A percentile compares a stretch with the other conserved stretches of the same genome.
phyloP scores from a whole-genome alignment of 2,888 invertebrate species.

The Chrysolina americana region DNA sequence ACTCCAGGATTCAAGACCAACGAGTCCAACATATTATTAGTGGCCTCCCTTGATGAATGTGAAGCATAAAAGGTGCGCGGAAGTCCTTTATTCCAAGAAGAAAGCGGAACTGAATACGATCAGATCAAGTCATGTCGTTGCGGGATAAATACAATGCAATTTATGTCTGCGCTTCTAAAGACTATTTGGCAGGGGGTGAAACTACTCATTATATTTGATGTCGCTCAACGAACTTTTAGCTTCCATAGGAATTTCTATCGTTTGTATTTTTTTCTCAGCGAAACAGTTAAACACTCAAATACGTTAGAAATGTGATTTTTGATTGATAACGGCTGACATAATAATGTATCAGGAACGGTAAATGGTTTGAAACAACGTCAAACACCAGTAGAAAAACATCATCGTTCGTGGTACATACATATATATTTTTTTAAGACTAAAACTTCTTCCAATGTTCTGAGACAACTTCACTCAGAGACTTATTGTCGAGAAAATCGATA shows the following conservation, averaged over 20 bases:
- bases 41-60: constrained; percentile 66
- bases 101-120: constrained; percentile 67
- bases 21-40: constrained; percentile 66
- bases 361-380: no score
- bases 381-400: no score
- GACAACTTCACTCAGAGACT: no score
- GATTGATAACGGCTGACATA: background rate
- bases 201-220: constrained; percentile 60
- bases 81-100: constrained; percentile 66
- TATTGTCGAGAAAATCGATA: no score
- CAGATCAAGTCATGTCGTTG: constrained; percentile 67
- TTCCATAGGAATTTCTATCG: constrained; percentile 15
- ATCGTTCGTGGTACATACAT: no score
- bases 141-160: constrained; percentile 59
- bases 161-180: constrained; percentile 54
- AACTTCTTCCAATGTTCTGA: no score
- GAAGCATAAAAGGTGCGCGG: constrained; percentile 68
- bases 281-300: background rate
- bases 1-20: constrained; percentile 63
- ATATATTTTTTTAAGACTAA: no score
- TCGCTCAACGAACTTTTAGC: constrained; percentile 61
- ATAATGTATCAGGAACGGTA: no score
- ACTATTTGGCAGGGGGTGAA: constrained; percentile 58
- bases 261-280: constrained; percentile 21
- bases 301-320: constrained; percentile 1